These are phyloP conservation scores for Saturnia japonica DNA, from an alignment of 2,888 invertebrate species.

Conservation along the genomic window DNA sequence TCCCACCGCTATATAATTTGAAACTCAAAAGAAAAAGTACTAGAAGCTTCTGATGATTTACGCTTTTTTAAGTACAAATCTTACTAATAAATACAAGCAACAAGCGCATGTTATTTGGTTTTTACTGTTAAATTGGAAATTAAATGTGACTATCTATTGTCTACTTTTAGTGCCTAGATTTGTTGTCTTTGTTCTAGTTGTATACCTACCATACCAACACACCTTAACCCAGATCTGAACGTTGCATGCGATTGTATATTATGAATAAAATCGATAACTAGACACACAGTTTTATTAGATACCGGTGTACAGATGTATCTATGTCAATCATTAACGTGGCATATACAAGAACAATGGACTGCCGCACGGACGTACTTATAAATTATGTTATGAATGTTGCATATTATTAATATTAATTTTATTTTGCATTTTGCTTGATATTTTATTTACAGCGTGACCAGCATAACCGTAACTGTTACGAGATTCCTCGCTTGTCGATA, in stretches of 20 bases:
- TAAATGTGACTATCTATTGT: neutral
- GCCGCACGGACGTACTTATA: neutral
- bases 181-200: neutral
- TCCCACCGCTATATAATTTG: too few relatives aligned
- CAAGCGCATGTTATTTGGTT: neutral
- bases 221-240: neutral
- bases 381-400: neutral
- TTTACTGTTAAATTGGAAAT: neutral
- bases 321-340: conserved; percentile 10
- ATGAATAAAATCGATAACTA: conserved; percentile 12
- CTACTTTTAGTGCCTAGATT: neutral
- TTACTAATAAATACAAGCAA: too few relatives aligned
- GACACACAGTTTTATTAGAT: neutral
- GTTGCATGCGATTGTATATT: conserved; percentile 5
- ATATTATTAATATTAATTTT: neutral
- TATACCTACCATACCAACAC: conserved; percentile 3
- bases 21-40: too few relatives aligned
- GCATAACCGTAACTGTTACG: neutral
- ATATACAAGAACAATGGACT: neutral
- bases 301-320: neutral
- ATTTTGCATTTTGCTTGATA: neutral
- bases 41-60: too few relatives aligned
- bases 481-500: neutral
- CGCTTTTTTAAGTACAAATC: too few relatives aligned
- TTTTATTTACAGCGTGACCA: neutral